Evolutionary conservation across 2,797 vertebrate genomes (phyloP).

Genomic region (Squalus acanthias): DNA sequence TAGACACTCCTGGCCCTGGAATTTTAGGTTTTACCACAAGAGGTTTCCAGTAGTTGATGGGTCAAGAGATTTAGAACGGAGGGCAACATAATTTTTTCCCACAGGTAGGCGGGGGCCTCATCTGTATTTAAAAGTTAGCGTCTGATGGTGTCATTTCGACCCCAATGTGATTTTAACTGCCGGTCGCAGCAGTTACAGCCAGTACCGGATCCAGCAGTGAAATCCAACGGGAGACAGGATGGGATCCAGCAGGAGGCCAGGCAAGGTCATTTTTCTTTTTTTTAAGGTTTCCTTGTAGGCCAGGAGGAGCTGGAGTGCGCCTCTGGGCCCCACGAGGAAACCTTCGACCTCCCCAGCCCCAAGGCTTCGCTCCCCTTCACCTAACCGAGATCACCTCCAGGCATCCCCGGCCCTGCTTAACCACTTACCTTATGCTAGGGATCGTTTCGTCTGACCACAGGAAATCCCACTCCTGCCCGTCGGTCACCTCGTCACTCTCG

Average conservation of each 20-base stretch:
- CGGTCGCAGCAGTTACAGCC: too few species aligned
- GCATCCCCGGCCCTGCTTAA: not conserved
- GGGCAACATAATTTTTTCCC: not conserved
- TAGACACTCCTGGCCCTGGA: too few species aligned
- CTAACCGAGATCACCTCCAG: not conserved
- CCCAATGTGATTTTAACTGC: too few species aligned
- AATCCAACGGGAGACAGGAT: too few species aligned
- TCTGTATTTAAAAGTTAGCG: too few species aligned
- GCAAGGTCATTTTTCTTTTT: too few species aligned
- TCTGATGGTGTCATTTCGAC: too few species aligned
- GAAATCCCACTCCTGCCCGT: not conserved
- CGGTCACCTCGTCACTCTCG: not conserved
- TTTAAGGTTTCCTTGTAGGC: not conserved
- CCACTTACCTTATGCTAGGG: not conserved
- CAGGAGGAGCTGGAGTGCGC: not conserved
- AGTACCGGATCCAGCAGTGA: too few species aligned
- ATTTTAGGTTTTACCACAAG: too few species aligned
- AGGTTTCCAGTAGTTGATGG: too few species aligned
- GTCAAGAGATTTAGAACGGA: not conserved
- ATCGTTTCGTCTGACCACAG: not conserved
- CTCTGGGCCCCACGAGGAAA: not conserved
- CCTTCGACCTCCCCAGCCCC: not conserved
- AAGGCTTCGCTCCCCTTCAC: not conserved
- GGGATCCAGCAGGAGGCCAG: too few species aligned
- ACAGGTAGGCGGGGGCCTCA: not conserved